phyloP scores from a whole-genome alignment of 2,113 vertebrate species.

The Gnathonemus echidnorhynchus region DNA sequence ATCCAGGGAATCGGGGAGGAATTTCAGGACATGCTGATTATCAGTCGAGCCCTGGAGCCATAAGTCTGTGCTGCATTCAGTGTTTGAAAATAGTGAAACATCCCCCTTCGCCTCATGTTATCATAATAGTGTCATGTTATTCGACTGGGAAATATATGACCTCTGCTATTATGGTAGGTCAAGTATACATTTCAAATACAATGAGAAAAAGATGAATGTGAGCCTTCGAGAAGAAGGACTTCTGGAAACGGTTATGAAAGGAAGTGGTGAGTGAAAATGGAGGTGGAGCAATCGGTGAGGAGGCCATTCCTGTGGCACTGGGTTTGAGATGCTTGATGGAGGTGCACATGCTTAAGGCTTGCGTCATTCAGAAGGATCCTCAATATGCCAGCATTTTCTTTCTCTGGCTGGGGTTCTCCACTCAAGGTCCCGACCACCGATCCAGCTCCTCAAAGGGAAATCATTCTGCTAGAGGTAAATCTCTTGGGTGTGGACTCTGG shows the following conservation, averaged over 20 bases:
- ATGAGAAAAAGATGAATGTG: neutral
- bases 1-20: neutral
- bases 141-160: neutral
- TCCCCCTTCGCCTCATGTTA: neutral
- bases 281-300: neutral
- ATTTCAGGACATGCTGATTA: neutral
- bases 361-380: neutral
- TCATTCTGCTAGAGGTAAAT: neutral
- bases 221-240: neutral
- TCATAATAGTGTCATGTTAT: conserved; percentile 6
- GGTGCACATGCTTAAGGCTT: neutral
- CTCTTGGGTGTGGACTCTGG: neutral
- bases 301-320: neutral
- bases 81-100: neutral
- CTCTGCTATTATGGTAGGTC: conserved; percentile 5
- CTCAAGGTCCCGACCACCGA: neutral
- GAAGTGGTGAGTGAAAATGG: neutral
- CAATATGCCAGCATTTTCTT: neutral
- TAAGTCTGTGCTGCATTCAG: neutral
- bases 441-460: neutral
- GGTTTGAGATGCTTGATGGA: neutral
- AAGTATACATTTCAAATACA: neutral
- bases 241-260: neutral
- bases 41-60: neutral
- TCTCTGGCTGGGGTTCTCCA: neutral